Evolutionary conservation across 2,888 invertebrate genomes (phyloP).

Genomic region (Mayetiola destructor): DNA sequence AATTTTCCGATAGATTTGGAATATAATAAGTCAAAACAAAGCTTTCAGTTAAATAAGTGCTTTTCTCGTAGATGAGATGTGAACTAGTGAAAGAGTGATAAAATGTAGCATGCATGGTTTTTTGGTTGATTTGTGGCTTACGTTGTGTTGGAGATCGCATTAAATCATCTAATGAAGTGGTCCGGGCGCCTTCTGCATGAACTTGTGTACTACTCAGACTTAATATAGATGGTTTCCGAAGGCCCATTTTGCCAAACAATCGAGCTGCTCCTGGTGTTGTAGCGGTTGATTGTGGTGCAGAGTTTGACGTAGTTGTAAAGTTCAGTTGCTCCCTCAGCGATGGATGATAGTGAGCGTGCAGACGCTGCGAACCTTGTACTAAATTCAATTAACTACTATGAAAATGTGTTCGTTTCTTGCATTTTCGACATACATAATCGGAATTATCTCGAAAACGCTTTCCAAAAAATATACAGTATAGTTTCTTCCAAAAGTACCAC

Average conservation of each 20-base stretch:
- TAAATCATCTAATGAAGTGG: conserved; percentile 79
- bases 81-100: too few species aligned
- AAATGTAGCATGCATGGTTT: too few species aligned
- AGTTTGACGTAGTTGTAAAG: conserved; percentile 36
- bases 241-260: conserved; percentile 70
- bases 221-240: conserved; percentile 75
- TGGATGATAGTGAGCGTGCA: conserved; percentile 37
- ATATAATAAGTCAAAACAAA: too few species aligned
- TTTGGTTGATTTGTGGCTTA: conserved; percentile 40
- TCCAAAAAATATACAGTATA: too few species aligned
- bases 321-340: conserved; percentile 46
- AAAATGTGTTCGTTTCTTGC: too few species aligned
- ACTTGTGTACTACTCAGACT: conserved; percentile 55
- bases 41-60: not conserved
- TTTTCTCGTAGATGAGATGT: not conserved
- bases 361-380: conserved; percentile 25
- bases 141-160: conserved; percentile 70
- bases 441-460: too few species aligned
- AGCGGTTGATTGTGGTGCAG: conserved; percentile 35
- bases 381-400: too few species aligned
- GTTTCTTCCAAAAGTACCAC: too few species aligned
- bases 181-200: conserved; percentile 47
- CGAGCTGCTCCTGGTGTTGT: conserved; percentile 46
- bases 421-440: too few species aligned
- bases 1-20: too few species aligned